Percentiles rank a stretch among this genome's conserved stretches.
Conservation (phyloP, 2,113 vertebrate species). For the Pollachius pollachius region DNA sequence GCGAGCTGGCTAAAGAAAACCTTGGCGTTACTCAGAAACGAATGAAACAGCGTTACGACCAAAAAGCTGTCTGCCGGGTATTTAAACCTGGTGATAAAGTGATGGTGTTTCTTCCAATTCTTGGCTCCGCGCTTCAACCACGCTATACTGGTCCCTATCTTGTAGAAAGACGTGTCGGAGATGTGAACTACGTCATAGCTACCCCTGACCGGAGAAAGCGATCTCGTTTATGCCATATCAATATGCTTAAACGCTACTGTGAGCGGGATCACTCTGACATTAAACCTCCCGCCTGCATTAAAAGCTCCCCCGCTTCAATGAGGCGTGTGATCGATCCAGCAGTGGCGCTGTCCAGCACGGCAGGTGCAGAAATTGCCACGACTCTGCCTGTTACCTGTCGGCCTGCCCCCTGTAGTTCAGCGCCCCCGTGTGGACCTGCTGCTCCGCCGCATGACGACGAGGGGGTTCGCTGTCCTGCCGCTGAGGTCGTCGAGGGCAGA, state of each 20-base stretch:
- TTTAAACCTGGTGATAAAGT: slow-evolving; percentile 12
- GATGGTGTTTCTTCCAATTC: slow-evolving; percentile 13
- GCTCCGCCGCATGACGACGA: too few species aligned
- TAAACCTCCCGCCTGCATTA: too few species aligned
- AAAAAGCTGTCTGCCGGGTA: background rate
- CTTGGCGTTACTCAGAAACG: background rate
- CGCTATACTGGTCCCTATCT: background rate
- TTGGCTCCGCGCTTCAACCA: background rate
- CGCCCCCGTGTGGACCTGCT: too few species aligned
- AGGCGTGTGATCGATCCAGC: too few species aligned
- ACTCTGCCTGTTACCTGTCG: too few species aligned
- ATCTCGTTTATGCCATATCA: slow-evolving; percentile 3
- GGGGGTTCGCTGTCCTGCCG: too few species aligned
- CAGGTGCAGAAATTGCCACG: too few species aligned
- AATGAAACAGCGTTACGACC: slow-evolving; percentile 14
- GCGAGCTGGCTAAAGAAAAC: background rate
- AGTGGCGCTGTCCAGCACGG: too few species aligned
- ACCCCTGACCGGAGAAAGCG: slow-evolving; percentile 2
- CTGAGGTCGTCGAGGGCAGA: too few species aligned
- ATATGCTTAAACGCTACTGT: background rate
- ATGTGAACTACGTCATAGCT: slow-evolving; percentile 4
- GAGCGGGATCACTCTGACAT: too few species aligned
- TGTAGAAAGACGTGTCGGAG: background rate
- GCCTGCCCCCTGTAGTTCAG: too few species aligned
- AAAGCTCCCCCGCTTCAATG: too few species aligned